Evolutionary conservation across 2,888 invertebrate genomes (phyloP), one percentile per base, ranked within the genome.

Genomic region (Tipula helvola): DNA sequence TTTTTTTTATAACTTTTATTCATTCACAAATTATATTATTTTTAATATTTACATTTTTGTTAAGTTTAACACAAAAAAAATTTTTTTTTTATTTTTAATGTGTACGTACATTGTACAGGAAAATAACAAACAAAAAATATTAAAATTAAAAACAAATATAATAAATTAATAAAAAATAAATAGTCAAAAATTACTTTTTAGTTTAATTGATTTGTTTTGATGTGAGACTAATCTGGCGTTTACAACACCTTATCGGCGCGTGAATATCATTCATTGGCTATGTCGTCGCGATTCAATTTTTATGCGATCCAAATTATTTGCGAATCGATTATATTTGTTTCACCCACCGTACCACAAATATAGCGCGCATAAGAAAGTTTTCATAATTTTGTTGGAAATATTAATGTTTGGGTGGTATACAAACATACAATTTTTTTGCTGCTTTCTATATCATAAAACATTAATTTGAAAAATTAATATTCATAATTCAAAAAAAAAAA

Each of bases 1-100:
- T 84, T 84, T 83, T 36, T 84, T 39, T 84, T 84, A 84, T 84
- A 84, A 71, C 71, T 71, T 71, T 71, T 71, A 71, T 71, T 71
- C 71, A 71, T 71, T 71, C 71, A 71, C 71, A 71, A 71, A 71
- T 71, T 71, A 12, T 52, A 52, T 52, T 52, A 71, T 71, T 71
- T 71, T 71, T 71, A 71, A 71, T 71, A 71, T 71, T 71, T 71
- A 71, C 71, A 71, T 71, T 71, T 71, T 71, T 71, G 71, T 71
- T 57, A 57, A 57, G 52, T 57, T 57, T 57, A 57, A 57, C 52
- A 71, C 7, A 71, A 71, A 71, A 28, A 8, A 12, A 10, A 10
- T 5, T 5, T 44, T 10, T 44, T 44, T 44, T 44, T 44, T n/a
- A n/a, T n/a, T 44, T 44, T 16, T 28, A 71, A 71, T 71, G 71